Conservation (phyloP, 2,888 invertebrate species). For the Tillus elongatus region DNA sequence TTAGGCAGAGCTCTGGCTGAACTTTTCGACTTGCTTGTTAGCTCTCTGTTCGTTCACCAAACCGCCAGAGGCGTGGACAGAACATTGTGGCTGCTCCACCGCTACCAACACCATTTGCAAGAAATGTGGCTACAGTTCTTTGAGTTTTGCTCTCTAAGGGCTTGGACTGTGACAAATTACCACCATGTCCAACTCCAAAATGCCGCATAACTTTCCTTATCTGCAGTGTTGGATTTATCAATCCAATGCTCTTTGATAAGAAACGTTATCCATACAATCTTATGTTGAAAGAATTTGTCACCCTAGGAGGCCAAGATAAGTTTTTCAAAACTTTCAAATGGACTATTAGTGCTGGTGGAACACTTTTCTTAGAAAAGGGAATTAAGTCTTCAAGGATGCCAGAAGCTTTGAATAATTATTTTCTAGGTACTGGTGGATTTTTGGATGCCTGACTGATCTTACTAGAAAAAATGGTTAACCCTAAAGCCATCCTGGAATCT, state of each 20-base stretch:
- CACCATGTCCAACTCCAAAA: conserved; percentile 63
- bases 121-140: conserved; percentile 62
- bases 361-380: too few species aligned
- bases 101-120: conserved; percentile 57
- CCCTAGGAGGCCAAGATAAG: conserved; percentile 61
- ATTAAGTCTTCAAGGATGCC: too few species aligned
- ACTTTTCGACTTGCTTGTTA: conserved; percentile 69
- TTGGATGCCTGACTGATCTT: conserved; percentile 74
- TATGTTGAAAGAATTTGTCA: conserved; percentile 73
- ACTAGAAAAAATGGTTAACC: conserved; percentile 77
- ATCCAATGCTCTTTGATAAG: conserved; percentile 78
- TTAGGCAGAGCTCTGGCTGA: conserved; percentile 72
- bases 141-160: conserved; percentile 66
- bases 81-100: conserved; percentile 58
- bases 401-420: too few species aligned
- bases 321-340: conserved; percentile 65
- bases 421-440: conserved; percentile 61
- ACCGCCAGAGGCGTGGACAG: conserved; percentile 63
- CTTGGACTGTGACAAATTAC: conserved; percentile 59
- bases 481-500: conserved; percentile 68
- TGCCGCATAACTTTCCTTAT: conserved; percentile 70
- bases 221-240: conserved; percentile 75
- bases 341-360: conserved; percentile 53
- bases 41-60: conserved; percentile 69
- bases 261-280: conserved; percentile 75